Base-by-base conservation (phyloP, 2,888 invertebrate genomes). In the Drosophila multiciliata region DNA sequence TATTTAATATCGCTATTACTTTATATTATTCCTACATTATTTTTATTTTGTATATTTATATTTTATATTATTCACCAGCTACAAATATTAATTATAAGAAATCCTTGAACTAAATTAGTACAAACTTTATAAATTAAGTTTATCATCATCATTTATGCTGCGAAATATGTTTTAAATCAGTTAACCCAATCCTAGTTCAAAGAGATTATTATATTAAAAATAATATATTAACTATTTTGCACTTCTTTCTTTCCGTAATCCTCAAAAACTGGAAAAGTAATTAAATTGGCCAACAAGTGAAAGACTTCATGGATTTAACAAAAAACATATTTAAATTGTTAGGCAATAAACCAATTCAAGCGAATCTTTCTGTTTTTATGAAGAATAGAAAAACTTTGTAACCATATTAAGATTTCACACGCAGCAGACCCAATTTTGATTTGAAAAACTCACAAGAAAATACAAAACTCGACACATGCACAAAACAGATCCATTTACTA, bases 401-500 rank as follows among this genome's bases (percentile, higher is more conserved):
- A 23, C 49, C 50, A 38, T 38, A 55, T 63, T 11, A 42, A 8
- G 33, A n/a, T 38, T 48, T 35, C 2, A 35, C 8, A 29, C 23
- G 26, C 26, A 26, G 26, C 26, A 26, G 26, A 26, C 9, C 3
- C 8, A 23, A 61, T 29, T 66, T 66, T 32, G 3, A n/a, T 20
- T 33, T 3, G 17, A 29, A 20, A 55, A 61, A 6, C 36, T 23
- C 15, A 35, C 50, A 48, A 62, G 52, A 66, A 55, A 38, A 12
- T 20, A 45, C 8, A 48, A 57, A 40, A 38, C 12, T 35, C 4
- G 26, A 32, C 42, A 62, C 33, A 63, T 60, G 23, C 55, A 66
- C 49, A 55, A 38, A 40, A 64, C 17, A 15, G 3, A 17, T 4
- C 2, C 4, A 7, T 38, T 11, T 17, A 20, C 15, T 17, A 9